A percentile compares a stretch with the other conserved stretches of the same genome.
Conservation (phyloP, 2,888 invertebrate species). For the Orthonychiurus folsomi region DNA sequence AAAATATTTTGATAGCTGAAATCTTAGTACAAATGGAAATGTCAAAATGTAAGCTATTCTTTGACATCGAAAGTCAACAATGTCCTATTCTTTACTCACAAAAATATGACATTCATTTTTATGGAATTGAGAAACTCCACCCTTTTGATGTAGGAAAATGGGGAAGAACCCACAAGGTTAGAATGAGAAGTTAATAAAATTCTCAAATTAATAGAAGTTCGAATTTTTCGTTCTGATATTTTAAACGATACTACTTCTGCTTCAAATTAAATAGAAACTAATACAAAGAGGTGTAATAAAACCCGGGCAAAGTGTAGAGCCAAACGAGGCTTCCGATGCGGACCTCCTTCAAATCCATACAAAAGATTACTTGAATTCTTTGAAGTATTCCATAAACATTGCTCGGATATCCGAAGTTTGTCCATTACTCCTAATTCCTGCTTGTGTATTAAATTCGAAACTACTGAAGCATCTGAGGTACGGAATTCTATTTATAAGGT, state of each 20-base stretch:
- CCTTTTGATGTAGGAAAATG: slow-evolving; percentile 84
- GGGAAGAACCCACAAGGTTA: slow-evolving; percentile 62
- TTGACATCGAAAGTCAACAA: slow-evolving; percentile 45
- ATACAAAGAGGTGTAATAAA: slow-evolving; percentile 10
- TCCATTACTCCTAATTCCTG: slow-evolving; percentile 15
- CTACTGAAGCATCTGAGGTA: slow-evolving; percentile 20
- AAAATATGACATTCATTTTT: slow-evolving; percentile 70
- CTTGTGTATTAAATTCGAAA: slow-evolving; percentile 12
- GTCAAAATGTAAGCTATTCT: too few relatives aligned
- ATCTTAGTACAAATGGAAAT: too few relatives aligned
- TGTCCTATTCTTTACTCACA: slow-evolving; percentile 71
- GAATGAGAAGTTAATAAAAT: neutral
- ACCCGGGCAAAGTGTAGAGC: slow-evolving; percentile 50
- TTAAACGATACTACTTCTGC: too few relatives aligned
- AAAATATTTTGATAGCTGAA: too few relatives aligned
- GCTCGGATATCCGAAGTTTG: slow-evolving; percentile 18
- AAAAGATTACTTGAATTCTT: slow-evolving; percentile 60
- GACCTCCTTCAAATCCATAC: slow-evolving; percentile 71
- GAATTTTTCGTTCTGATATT: too few relatives aligned
- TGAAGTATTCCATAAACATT: slow-evolving; percentile 48
- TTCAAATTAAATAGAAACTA: slow-evolving; percentile 17
- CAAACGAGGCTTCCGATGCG: slow-evolving; percentile 59
- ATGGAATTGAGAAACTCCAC: slow-evolving; percentile 73
- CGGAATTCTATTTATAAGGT: neutral
- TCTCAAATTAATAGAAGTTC: neutral